phyloP scores from a whole-genome alignment of 1,140 invertebrate genomes.

The Aphelinus atriplicis region DNA sequence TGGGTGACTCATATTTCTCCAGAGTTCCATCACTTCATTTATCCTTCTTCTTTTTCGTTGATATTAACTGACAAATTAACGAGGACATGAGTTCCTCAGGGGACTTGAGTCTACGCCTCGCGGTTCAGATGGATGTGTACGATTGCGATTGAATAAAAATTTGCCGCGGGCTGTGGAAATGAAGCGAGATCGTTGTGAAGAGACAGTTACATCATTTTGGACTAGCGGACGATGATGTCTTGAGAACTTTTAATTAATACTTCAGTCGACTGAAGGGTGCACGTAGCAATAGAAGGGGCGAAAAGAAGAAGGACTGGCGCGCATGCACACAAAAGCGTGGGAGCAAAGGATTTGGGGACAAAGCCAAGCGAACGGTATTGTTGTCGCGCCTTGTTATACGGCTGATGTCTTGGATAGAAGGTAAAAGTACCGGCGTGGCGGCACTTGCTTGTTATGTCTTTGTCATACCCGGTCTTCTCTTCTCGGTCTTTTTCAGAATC shows the following conservation, averaged over 20 bases:
- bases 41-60: too few species aligned
- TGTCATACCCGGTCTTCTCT: conserved; percentile 40
- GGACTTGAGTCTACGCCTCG: too few species aligned
- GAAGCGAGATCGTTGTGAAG: neutral
- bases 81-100: too few species aligned
- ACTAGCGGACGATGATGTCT: conserved; percentile 26
- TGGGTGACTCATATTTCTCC: too few species aligned
- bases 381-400: conserved; percentile 57
- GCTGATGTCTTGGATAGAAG: conserved; percentile 42
- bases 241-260: conserved; percentile 61
- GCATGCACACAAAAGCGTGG: conserved; percentile 49
- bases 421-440: conserved; percentile 41
- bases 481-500: conserved; percentile 35
- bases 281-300: neutral
- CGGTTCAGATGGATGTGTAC: too few species aligned
- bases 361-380: conserved; percentile 55
- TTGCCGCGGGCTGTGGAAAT: too few species aligned
- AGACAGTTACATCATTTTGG: conserved; percentile 41
- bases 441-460: conserved; percentile 44
- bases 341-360: conserved; percentile 57
- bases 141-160: too few species aligned
- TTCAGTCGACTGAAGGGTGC: neutral
- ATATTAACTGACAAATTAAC: too few species aligned
- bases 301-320: conserved; percentile 34
- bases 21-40: too few species aligned